These are phyloP conservation scores for Jordanella pulchra DNA, from an alignment of 2,797 vertebrate species.

Conservation along the genomic window DNA sequence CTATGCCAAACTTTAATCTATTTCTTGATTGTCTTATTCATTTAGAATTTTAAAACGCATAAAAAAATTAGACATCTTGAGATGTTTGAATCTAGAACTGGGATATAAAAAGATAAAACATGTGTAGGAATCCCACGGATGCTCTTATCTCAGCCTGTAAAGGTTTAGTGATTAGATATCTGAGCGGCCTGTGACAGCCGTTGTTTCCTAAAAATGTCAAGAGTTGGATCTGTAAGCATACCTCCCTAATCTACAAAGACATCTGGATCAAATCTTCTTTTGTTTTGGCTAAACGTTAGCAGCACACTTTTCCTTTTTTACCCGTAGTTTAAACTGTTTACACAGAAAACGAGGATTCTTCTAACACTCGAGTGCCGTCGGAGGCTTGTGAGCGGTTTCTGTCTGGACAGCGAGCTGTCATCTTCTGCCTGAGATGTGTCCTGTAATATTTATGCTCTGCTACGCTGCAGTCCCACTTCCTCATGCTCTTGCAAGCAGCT, in stretches of 20 bases:
- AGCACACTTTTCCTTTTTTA: neutral
- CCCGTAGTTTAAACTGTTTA: slow-evolving; percentile 8
- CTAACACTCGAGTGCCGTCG: neutral
- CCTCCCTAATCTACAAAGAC: neutral
- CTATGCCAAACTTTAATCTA: neutral
- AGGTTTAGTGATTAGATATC: neutral
- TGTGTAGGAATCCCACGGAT: neutral
- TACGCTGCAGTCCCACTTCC: slow-evolving; percentile 22
- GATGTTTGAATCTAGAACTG: neutral
- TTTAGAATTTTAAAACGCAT: neutral
- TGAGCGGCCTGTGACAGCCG: neutral
- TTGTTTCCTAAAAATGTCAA: neutral
- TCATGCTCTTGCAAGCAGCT: slow-evolving; percentile 21
- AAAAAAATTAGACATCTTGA: no score
- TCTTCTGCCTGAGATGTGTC: slow-evolving; percentile 15
- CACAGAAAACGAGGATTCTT: neutral
- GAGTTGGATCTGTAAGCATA: neutral
- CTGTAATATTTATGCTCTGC: slow-evolving; percentile 43
- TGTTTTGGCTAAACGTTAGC: neutral
- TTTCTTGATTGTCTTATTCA: neutral
- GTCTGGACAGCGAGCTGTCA: slow-evolving; percentile 1
- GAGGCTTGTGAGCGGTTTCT: slow-evolving; percentile 10
- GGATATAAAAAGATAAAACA: neutral
- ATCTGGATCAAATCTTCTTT: slow-evolving; percentile 12
- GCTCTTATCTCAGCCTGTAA: neutral